Conservation (phyloP, 2,797 vertebrate species). For the Threskiornis aethiopicus region DNA sequence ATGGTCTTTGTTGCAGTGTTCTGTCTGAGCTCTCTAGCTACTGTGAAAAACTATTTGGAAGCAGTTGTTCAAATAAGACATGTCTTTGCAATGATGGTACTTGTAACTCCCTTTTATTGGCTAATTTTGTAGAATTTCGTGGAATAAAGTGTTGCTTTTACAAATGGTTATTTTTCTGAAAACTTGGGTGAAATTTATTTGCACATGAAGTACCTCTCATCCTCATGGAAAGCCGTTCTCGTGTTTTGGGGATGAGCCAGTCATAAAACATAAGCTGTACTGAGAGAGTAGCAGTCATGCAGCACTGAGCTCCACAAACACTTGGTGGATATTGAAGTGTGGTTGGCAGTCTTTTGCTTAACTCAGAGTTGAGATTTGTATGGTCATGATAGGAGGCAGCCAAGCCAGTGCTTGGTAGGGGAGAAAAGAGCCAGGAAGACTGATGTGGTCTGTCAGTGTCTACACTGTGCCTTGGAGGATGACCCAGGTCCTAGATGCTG, state of each 20-base stretch:
- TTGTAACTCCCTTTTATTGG: neutral
- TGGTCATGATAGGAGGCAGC: neutral
- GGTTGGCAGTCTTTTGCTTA: neutral
- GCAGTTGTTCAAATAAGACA: neutral
- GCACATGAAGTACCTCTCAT: neutral
- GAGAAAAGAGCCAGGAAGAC: neutral
- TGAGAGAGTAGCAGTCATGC: neutral
- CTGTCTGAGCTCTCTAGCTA: neutral
- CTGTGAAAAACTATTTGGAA: neutral
- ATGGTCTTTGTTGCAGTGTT: neutral
- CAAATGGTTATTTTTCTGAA: neutral
- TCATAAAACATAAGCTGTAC: neutral
- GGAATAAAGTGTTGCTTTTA: neutral
- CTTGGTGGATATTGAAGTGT: neutral
- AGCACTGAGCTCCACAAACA: neutral
- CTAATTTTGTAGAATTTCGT: neutral
- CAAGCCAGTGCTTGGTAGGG: neutral
- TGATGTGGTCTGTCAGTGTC: neutral
- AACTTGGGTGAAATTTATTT: neutral
- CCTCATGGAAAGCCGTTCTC: neutral
- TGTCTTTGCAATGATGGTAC: neutral
- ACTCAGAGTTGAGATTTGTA: neutral
- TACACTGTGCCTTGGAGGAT: neutral
- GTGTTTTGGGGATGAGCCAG: neutral
- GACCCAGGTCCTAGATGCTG: neutral